These are phyloP conservation scores for Brachionus calyciflorus DNA, from an alignment of 1,140 invertebrate species.

Conservation along the genomic window DNA sequence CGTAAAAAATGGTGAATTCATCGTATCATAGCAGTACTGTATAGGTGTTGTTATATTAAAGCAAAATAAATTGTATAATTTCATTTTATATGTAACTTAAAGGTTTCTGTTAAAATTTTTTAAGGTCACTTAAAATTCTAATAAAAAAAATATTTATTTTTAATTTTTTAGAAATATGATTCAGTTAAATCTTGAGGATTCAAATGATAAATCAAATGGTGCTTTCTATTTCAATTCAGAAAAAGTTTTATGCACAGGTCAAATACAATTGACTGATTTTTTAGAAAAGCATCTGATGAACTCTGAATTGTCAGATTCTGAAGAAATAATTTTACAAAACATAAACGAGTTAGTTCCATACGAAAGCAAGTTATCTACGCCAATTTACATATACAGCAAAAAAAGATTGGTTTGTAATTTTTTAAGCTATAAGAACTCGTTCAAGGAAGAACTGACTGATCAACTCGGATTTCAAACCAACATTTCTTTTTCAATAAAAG, in stretches of 20 bases:
- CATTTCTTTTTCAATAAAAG: constrained; percentile 47
- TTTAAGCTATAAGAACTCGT: constrained; percentile 2
- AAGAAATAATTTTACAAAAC: neutral
- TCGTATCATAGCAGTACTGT: too few species aligned
- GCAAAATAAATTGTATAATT: too few species aligned
- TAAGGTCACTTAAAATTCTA: too few species aligned
- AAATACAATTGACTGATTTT: constrained; percentile 5
- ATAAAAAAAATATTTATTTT: too few species aligned
- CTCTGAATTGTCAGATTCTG: neutral
- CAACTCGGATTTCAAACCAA: neutral
- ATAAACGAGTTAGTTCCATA: neutral
- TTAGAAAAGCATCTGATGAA: neutral
- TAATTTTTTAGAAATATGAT: neutral
- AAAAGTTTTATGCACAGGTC: neutral
- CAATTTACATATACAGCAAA: constrained; percentile 16
- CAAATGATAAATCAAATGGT: constrained; percentile 1
- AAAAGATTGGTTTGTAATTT: neutral
- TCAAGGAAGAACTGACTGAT: neutral
- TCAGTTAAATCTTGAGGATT: neutral
- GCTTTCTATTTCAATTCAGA: neutral
- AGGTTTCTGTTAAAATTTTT: too few species aligned
- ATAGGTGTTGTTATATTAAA: too few species aligned
- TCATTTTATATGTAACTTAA: too few species aligned
- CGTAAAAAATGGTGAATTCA: too few species aligned
- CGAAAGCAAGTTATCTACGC: neutral